These are phyloP conservation scores for Thereuonema tuberculata DNA, from an alignment of 1,140 invertebrate species.

Conservation along the genomic window DNA sequence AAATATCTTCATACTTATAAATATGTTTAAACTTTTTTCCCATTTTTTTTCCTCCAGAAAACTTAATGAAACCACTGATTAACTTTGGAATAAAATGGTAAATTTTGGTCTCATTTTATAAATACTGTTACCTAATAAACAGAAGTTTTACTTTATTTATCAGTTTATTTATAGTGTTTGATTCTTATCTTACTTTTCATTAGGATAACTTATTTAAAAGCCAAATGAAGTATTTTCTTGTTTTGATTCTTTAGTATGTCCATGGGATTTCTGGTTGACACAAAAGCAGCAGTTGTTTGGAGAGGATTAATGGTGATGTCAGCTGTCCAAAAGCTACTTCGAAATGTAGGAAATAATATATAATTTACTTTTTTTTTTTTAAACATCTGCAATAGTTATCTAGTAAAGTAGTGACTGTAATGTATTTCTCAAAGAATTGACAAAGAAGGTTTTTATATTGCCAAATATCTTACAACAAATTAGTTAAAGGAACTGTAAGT, in stretches of 20 bases:
- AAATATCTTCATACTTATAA: neutral
- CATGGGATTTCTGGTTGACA: conserved; percentile 72
- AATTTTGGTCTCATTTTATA: conserved; percentile 14
- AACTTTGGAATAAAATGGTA: conserved; percentile 90
- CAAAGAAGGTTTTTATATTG: too few relatives aligned
- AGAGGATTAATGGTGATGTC: conserved; percentile 89
- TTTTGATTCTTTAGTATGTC: too few relatives aligned
- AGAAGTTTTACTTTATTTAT: too few relatives aligned
- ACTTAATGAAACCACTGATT: conserved; percentile 66
- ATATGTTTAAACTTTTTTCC: neutral
- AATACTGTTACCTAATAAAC: too few relatives aligned
- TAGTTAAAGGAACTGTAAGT: too few relatives aligned
- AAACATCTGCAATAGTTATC: conserved; percentile 8
- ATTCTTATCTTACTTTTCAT: too few relatives aligned
- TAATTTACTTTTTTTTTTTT: conserved; percentile 6
- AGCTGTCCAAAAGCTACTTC: conserved; percentile 65
- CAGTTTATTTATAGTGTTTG: too few relatives aligned
- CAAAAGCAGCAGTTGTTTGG: conserved; percentile 70
- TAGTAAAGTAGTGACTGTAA: too few relatives aligned
- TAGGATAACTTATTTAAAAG: too few relatives aligned
- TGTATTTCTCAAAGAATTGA: too few relatives aligned
- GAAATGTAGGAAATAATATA: conserved; percentile 46
- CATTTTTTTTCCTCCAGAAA: conserved; percentile 34
- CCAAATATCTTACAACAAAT: too few relatives aligned
- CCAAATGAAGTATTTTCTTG: too few relatives aligned